Evolutionary conservation across 2,797 vertebrate species (phyloP).

Genomic region (Sorex maritimensis): DNA sequence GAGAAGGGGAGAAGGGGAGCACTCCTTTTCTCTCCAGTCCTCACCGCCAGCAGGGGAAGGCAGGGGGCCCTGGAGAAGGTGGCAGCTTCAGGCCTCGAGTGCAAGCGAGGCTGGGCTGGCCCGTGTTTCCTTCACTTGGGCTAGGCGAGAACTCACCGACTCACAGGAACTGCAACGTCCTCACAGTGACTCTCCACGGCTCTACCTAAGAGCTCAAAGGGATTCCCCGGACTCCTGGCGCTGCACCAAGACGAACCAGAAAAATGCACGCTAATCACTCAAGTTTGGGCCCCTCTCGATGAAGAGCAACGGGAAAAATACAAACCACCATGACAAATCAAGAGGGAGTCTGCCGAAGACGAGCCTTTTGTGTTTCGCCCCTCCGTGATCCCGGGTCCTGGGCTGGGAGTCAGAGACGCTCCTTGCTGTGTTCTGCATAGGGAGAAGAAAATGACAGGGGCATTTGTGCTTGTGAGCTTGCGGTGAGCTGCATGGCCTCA

Average conservation of each 20-base stretch:
- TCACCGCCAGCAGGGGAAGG: too few species aligned
- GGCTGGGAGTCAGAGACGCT: background rate
- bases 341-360: background rate
- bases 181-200: background rate
- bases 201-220: background rate
- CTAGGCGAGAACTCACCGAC: accelerated
- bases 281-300: background rate
- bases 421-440: too few species aligned
- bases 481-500: background rate
- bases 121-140: too few species aligned
- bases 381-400: too few species aligned
- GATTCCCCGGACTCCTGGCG: background rate
- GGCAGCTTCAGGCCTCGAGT: too few species aligned
- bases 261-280: background rate
- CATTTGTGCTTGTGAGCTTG: background rate
- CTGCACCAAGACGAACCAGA: background rate
- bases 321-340: background rate
- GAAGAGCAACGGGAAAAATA: background rate
- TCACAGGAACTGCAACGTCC: background rate
- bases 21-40: too few species aligned
- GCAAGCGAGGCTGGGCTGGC: too few species aligned
- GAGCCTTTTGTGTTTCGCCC: background rate
- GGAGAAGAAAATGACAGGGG: too few species aligned
- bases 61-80: too few species aligned
- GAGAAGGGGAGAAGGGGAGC: too few species aligned